Conservation (phyloP, 2,888 invertebrate genomes). For the Leptopilina syphax region DNA sequence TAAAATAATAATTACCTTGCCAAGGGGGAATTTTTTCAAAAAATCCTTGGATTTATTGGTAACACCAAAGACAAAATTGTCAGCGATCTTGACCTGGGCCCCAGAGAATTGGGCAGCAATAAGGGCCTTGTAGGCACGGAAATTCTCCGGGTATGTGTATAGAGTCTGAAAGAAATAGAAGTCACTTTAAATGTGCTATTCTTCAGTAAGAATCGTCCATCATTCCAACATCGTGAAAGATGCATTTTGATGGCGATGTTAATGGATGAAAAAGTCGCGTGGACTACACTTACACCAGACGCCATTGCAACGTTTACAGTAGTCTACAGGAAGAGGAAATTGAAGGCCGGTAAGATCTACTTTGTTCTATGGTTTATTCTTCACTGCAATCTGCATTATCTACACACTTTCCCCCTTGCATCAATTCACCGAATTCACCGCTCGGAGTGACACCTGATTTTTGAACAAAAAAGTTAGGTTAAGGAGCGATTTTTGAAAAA, state of each 20-base stretch:
- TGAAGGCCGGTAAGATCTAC: constrained; percentile 71
- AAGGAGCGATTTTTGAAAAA: neutral
- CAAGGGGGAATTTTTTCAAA: constrained; percentile 96
- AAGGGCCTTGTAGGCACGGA: constrained; percentile 97
- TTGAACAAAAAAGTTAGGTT: neutral
- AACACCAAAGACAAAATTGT: constrained; percentile 94
- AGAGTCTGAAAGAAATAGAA: constrained; percentile 86
- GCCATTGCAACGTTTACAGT: constrained; percentile 76
- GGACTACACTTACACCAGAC: constrained; percentile 78
- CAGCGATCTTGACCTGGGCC: constrained; percentile 88
- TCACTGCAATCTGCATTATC: constrained; percentile 11
- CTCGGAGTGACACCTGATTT: neutral
- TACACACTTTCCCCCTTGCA: neutral
- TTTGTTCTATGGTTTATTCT: constrained; percentile 1
- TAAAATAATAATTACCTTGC: constrained; percentile 86
- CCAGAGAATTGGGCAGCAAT: constrained; percentile 98
- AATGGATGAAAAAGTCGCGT: constrained; percentile 66
- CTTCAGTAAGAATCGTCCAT: constrained; percentile 16
- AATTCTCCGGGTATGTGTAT: constrained; percentile 98
- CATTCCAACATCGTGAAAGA: constrained; percentile 24
- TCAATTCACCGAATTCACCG: neutral
- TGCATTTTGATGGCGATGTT: constrained; percentile 65
- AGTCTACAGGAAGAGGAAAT: constrained; percentile 70
- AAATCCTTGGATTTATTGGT: constrained; percentile 93
- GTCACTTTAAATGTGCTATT: constrained; percentile 46